These are phyloP conservation scores for Tyrophagus putrescentiae DNA, from an alignment of 1,140 invertebrate genomes.

Conservation along the genomic window DNA sequence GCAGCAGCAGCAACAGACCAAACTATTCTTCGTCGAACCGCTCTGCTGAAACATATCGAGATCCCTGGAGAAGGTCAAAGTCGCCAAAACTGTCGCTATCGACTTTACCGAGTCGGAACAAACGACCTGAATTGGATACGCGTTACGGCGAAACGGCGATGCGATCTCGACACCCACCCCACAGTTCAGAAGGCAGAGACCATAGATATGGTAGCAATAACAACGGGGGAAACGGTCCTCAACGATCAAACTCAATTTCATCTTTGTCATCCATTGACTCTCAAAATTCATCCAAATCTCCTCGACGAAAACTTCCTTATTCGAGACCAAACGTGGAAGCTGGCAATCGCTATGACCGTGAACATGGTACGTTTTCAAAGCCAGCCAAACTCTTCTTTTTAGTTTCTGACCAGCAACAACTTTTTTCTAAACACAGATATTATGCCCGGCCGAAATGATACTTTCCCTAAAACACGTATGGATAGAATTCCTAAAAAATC, in stretches of 20 bases:
- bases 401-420: too few relatives aligned
- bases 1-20: background rate
- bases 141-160: slow-evolving; percentile 11
- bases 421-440: background rate
- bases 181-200: too few relatives aligned
- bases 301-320: slow-evolving; percentile 11
- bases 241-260: slow-evolving; percentile 16
- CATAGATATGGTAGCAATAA: too few relatives aligned
- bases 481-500: slow-evolving; percentile 4
- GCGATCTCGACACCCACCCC: too few relatives aligned
- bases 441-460: background rate
- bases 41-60: slow-evolving; percentile 18
- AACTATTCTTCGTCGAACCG: background rate
- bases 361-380: slow-evolving; percentile 8
- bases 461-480: background rate
- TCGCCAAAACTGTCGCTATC: background rate
- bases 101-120: background rate
- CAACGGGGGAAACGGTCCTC: too few relatives aligned
- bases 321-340: background rate
- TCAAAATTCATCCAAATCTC: background rate
- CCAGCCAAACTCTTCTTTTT: background rate
- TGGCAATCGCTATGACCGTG: background rate
- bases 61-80: slow-evolving; percentile 26
- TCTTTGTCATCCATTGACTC: slow-evolving; percentile 10
- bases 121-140: background rate